phyloP scores from a whole-genome alignment of 2,113 vertebrate species.

The western clawed frog (Xenopus tropicalis) region UCB_Xtro_10.0 CM004448.2:42668001-42668500 shows the following conservation, averaged over 20 bases:
- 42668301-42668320: slow-evolving; percentile 7
- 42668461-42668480: slow-evolving; percentile 55
- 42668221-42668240: no score
- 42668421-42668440: slow-evolving; percentile 53
- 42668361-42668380: slow-evolving; percentile 59
- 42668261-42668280: slow-evolving; percentile 15
- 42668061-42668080: no score
- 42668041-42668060: no score
- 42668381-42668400: slow-evolving; percentile 54
- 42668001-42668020: no score
- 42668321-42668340: slow-evolving; percentile 62
- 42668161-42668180: no score
- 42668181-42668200: no score
- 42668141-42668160: no score
- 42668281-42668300: not conserved
- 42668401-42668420: slow-evolving; percentile 54
- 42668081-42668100: no score
- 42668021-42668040: no score
- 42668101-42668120: no score
- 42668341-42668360: slow-evolving; percentile 64
- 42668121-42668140: no score
- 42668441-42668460: slow-evolving; percentile 55
- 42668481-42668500: slow-evolving; percentile 52
- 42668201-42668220: no score
- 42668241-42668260: not conserved